phyloP scores from a whole-genome alignment of 2,113 vertebrate species.

The Siniperca knerii region DNA sequence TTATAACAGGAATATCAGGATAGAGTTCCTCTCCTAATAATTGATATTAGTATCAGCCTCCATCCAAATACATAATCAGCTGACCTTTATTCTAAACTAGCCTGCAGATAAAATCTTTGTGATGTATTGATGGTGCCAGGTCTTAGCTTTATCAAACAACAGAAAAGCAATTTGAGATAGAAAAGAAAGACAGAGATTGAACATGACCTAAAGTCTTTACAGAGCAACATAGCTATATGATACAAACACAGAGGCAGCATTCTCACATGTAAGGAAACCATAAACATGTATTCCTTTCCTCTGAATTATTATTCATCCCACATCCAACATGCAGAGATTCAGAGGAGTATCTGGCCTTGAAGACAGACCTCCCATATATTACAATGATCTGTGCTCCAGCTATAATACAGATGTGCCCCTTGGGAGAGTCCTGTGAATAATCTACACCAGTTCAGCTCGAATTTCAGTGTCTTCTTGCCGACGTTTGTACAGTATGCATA shows the following conservation, averaged over 20 bases:
- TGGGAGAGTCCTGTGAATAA: not conserved
- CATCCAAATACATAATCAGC: conserved; percentile 44
- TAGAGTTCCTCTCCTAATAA: conserved; percentile 17
- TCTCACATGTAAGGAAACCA: not conserved
- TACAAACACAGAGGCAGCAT: not conserved
- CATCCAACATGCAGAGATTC: not conserved
- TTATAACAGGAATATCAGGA: conserved; percentile 12
- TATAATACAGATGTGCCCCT: not conserved
- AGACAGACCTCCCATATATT: not conserved
- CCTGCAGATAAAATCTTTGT: conserved; percentile 29
- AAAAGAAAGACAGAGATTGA: not conserved
- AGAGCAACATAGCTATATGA: not conserved
- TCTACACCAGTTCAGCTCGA: not conserved
- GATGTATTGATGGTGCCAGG: conserved; percentile 13
- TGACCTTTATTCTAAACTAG: conserved; percentile 48
- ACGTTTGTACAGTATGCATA: not conserved
- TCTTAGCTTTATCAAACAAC: conserved; percentile 25
- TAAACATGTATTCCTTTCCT: not conserved
- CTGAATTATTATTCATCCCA: not conserved
- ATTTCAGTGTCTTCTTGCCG: not conserved
- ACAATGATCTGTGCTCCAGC: not conserved
- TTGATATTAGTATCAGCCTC: conserved; percentile 23
- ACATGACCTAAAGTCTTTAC: not conserved
- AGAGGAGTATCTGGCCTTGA: not conserved
- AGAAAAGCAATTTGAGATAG: conserved; percentile 8